Evolutionary conservation across 2,888 invertebrate species (phyloP).

Genomic region (Agrochola litura): DNA sequence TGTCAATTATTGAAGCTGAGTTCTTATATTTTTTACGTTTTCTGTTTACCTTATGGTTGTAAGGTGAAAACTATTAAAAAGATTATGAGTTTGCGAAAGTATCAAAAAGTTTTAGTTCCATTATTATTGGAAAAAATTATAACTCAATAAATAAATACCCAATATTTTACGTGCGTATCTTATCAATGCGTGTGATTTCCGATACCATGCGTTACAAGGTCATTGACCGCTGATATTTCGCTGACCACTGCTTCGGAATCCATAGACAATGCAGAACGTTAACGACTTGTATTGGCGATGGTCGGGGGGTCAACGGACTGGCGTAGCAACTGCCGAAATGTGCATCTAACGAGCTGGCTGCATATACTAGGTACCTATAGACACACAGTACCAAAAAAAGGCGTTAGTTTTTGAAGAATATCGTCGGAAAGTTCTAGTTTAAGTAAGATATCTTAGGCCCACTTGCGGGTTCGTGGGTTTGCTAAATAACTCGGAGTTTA

Average conservation of each 20-base stretch:
- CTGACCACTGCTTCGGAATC: slow-evolving; percentile 69
- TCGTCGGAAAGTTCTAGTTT: background rate
- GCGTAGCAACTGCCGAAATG: slow-evolving; percentile 59
- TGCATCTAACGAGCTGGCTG: slow-evolving; percentile 52
- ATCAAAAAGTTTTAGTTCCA: too few relatives aligned
- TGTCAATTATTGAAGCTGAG: too few relatives aligned
- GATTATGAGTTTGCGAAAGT: too few relatives aligned
- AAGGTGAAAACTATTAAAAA: too few relatives aligned
- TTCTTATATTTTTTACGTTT: too few relatives aligned
- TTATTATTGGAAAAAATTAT: too few relatives aligned
- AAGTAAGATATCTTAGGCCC: too few relatives aligned
- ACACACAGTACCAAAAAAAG: background rate
- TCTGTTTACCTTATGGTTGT: too few relatives aligned
- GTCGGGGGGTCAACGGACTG: slow-evolving; percentile 52
- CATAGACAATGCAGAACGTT: slow-evolving; percentile 65
- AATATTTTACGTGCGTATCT: slow-evolving; percentile 60
- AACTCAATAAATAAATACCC: background rate
- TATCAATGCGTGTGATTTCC: slow-evolving; percentile 70
- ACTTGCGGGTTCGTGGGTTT: too few relatives aligned
- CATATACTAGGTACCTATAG: slow-evolving; percentile 18
- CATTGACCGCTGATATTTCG: slow-evolving; percentile 71
- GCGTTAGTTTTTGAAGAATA: background rate
- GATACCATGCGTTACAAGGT: slow-evolving; percentile 73
- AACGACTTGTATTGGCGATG: slow-evolving; percentile 55
- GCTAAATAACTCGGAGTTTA: too few relatives aligned